phyloP scores from a whole-genome alignment of 2,797 vertebrate species.

The Denticeps clupeoides region DNA sequence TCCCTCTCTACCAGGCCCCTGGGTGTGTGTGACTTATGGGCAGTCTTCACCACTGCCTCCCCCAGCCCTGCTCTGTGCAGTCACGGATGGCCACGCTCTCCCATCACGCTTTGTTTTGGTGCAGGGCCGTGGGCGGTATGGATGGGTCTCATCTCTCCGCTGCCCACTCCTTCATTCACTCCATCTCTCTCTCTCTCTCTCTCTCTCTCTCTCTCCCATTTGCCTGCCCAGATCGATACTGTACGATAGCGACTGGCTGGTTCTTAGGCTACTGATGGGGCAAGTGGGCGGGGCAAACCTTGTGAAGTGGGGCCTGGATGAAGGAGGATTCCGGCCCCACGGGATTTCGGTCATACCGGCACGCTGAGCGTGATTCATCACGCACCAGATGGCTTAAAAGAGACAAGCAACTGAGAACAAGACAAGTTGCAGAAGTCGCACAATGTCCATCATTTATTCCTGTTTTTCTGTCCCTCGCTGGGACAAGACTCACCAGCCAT shows the following conservation, averaged over 20 bases:
- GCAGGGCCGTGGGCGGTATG: conserved; percentile 33
- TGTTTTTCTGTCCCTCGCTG: no score
- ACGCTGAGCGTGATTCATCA: no score
- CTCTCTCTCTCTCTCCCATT: neutral
- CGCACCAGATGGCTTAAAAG: no score
- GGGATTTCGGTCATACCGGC: no score
- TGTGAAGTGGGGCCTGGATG: no score
- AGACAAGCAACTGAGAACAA: no score
- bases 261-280: no score
- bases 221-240: conserved; percentile 20
- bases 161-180: conserved; percentile 18
- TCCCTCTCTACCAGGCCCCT: neutral
- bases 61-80: conserved; percentile 34
- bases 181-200: neutral
- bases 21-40: conserved; percentile 18
- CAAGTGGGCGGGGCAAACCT: no score
- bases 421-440: no score
- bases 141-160: conserved; percentile 43
- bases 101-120: conserved; percentile 53
- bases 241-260: conserved; percentile 24
- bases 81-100: conserved; percentile 52
- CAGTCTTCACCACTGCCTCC: conserved; percentile 27
- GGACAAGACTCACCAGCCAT: no score
- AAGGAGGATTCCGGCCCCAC: no score
- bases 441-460: no score